Evolutionary conservation across 1,140 invertebrate genomes (phyloP).

Genomic region (Onthophagus taurus): DNA sequence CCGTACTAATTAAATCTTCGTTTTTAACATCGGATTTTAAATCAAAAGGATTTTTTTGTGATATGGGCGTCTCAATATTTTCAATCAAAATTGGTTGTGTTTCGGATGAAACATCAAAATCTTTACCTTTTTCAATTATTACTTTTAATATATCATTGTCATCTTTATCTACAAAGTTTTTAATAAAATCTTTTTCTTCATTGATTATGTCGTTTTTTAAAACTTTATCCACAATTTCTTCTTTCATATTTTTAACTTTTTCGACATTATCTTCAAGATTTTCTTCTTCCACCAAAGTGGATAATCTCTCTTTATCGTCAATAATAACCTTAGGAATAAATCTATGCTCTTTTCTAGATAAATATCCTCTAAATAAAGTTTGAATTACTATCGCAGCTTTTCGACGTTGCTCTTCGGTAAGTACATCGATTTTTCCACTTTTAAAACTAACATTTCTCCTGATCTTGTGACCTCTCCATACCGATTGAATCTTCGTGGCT

Average conservation of each 20-base stretch:
- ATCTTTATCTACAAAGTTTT: neutral
- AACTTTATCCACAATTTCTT: constrained; percentile 1
- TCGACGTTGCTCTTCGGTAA: constrained; percentile 1
- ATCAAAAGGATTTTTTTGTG: neutral
- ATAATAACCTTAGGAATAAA: too few species aligned
- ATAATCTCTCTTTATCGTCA: too few species aligned
- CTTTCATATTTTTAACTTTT: neutral
- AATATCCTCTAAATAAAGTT: constrained; percentile 8
- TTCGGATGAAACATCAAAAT: too few species aligned
- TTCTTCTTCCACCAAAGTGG: neutral
- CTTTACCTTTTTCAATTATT: neutral
- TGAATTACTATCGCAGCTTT: constrained; percentile 9
- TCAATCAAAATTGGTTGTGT: too few species aligned
- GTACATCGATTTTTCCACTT: constrained; percentile 1
- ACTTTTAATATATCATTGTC: neutral
- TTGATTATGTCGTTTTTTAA: neutral
- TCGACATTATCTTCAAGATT: constrained; percentile 3
- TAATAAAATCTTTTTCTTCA: neutral
- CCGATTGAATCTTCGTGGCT: constrained; percentile 7
- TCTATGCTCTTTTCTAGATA: constrained; percentile 1
- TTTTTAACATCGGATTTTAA: neutral
- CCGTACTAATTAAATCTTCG: too few species aligned
- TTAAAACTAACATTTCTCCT: neutral
- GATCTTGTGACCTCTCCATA: neutral
- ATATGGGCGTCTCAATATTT: too few species aligned